These are phyloP conservation scores for Pteronotus mesoamericanus DNA, from an alignment of 2,797 vertebrate genomes.

Conservation along the genomic window DNA sequence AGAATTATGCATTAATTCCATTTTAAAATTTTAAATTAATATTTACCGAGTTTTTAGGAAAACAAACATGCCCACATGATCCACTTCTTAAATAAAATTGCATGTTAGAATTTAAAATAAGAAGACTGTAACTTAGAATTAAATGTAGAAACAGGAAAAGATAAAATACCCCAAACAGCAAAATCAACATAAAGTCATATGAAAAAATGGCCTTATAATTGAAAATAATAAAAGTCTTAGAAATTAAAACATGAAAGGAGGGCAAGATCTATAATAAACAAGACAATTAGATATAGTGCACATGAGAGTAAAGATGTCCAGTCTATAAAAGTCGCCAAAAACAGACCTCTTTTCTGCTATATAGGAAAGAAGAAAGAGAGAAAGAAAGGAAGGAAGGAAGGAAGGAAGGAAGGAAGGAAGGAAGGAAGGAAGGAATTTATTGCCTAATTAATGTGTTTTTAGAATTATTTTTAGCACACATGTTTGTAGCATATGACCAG, in stretches of 20 bases:
- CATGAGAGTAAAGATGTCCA: neutral
- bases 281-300: neutral
- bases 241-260: neutral
- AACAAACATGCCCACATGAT: neutral
- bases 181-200: neutral
- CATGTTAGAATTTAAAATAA: neutral
- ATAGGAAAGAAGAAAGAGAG: neutral
- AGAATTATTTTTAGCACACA: neutral
- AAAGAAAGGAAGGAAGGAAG: neutral
- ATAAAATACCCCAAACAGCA: neutral
- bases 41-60: neutral
- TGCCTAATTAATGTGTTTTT: neutral
- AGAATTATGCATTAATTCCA: neutral
- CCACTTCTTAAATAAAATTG: neutral
- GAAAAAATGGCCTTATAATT: neutral
- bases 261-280: neutral
- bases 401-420: neutral
- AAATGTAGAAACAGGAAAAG: neutral
- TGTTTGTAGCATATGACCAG: neutral
- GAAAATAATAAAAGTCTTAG: neutral
- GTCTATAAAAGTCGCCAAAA: neutral
- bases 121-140: constrained; percentile 1
- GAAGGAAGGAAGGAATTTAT: neutral
- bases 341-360: neutral
- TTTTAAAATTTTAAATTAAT: constrained; percentile 2